phyloP scores from a whole-genome alignment of 2,888 invertebrate genomes.

The Agrochola lota region DNA sequence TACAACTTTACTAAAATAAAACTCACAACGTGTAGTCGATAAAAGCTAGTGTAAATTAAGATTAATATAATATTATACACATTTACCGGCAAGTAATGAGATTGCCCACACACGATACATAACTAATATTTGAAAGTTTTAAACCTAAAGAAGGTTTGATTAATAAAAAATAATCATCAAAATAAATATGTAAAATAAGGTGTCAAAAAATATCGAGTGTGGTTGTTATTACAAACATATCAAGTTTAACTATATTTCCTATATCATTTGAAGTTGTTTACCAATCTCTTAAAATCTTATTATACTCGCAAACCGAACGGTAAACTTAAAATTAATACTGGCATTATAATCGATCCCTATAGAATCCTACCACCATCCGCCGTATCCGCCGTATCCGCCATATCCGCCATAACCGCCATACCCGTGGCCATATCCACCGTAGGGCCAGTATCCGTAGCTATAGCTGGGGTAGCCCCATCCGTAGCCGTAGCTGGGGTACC shows the following conservation, averaged over 20 bases:
- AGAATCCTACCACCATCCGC: conserved; percentile 68
- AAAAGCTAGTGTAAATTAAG: conserved; percentile 34
- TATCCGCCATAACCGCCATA: conserved; percentile 72
- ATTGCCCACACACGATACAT: conserved; percentile 42
- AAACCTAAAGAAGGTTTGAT: neutral
- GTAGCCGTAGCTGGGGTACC: conserved; percentile 66
- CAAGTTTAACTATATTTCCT: conserved; percentile 1
- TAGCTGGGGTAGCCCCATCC: conserved; percentile 66
- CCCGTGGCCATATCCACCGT: conserved; percentile 72
- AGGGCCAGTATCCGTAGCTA: conserved; percentile 72
- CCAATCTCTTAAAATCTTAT: conserved; percentile 24
- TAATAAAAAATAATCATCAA: neutral
- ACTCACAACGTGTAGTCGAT: conserved; percentile 26
- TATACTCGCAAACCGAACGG: conserved; percentile 50
- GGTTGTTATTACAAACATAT: conserved; percentile 22
- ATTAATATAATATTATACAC: conserved; percentile 48
- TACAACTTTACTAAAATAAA: conserved; percentile 23
- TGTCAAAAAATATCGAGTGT: conserved; percentile 32
- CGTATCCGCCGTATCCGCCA: conserved; percentile 67
- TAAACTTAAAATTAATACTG: conserved; percentile 70
- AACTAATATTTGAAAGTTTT: conserved; percentile 7
- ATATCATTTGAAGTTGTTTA: conserved; percentile 6
- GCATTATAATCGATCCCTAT: conserved; percentile 54
- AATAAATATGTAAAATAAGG: conserved; percentile 9
- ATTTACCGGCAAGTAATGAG: conserved; percentile 60